Conservation (phyloP, 2,113 vertebrate genomes). For the Seriola dumerili region DNA sequence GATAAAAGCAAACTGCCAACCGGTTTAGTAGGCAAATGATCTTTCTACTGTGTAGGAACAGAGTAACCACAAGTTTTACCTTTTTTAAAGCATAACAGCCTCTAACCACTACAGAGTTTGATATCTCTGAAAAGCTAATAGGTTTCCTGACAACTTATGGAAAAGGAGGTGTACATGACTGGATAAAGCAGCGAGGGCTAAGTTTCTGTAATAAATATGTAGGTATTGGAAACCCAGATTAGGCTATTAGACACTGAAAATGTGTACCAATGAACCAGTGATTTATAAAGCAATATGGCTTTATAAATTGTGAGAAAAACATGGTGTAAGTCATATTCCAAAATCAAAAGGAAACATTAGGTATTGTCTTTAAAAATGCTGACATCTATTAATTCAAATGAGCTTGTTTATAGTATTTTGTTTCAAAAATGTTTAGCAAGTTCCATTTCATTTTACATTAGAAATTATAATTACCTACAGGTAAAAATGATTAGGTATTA, state of each 20-base stretch:
- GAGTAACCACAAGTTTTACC: not conserved
- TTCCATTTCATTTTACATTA: not conserved
- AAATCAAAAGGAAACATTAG: not conserved
- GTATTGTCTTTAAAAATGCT: not conserved
- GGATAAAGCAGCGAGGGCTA: not conserved
- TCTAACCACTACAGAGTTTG: not conserved
- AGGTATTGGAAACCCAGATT: not conserved
- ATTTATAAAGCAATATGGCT: not conserved
- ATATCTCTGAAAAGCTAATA: not conserved
- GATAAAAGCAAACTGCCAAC: constrained; percentile 11
- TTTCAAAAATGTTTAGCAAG: no score
- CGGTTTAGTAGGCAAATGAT: not conserved
- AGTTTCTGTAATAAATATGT: not conserved
- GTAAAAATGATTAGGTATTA: not conserved
- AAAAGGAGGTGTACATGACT: not conserved
- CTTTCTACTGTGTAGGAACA: constrained; percentile 4
- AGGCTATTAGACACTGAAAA: no score
- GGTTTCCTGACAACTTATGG: not conserved
- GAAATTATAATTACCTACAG: not conserved
- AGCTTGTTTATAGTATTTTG: not conserved
- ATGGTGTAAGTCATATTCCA: not conserved
- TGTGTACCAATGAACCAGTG: no score
- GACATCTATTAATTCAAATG: not conserved
- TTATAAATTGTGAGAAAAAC: not conserved
- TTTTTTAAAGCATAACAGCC: not conserved